Evolutionary conservation across 2,113 vertebrate species (phyloP).

Genomic region (Aramus guarauna): DNA sequence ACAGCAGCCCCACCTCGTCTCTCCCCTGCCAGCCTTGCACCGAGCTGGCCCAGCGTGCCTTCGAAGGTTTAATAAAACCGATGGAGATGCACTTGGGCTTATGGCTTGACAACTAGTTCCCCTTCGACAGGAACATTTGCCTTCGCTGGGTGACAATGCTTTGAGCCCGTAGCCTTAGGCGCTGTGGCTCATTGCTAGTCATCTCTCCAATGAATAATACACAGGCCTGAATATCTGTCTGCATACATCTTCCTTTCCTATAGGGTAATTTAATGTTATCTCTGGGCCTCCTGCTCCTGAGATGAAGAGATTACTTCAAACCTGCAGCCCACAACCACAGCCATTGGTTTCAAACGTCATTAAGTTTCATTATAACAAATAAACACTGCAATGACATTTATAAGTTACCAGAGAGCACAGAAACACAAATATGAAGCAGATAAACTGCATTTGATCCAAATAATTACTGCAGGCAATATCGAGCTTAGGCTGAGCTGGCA

Average conservation of each 20-base stretch:
- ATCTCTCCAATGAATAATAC: conserved; percentile 30
- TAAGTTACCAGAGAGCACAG: conserved; percentile 78
- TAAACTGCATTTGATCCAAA: conserved; percentile 82
- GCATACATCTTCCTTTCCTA: conserved; percentile 61
- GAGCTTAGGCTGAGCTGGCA: conserved; percentile 77
- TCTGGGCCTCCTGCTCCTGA: conserved; percentile 66
- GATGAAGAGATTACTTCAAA: conserved; percentile 75
- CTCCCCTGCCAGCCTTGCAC: not conserved
- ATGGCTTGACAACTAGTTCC: conserved; percentile 11
- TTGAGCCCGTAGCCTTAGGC: conserved; percentile 17
- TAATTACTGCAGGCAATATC: conserved; percentile 82
- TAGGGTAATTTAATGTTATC: conserved; percentile 68
- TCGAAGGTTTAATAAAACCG: not conserved
- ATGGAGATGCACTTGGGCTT: not conserved
- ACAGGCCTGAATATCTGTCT: not conserved
- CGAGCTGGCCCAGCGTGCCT: not conserved
- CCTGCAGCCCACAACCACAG: conserved; percentile 65
- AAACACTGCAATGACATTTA: conserved; percentile 80
- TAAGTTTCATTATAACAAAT: conserved; percentile 83
- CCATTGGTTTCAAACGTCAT: conserved; percentile 73
- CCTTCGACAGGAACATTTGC: not conserved
- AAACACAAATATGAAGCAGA: conserved; percentile 81
- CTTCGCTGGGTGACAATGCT: conserved; percentile 35
- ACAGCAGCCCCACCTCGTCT: not conserved
- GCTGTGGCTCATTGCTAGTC: conserved; percentile 5